Conservation (phyloP, 2,113 vertebrate species). For the Hyperopisus bebe region DNA sequence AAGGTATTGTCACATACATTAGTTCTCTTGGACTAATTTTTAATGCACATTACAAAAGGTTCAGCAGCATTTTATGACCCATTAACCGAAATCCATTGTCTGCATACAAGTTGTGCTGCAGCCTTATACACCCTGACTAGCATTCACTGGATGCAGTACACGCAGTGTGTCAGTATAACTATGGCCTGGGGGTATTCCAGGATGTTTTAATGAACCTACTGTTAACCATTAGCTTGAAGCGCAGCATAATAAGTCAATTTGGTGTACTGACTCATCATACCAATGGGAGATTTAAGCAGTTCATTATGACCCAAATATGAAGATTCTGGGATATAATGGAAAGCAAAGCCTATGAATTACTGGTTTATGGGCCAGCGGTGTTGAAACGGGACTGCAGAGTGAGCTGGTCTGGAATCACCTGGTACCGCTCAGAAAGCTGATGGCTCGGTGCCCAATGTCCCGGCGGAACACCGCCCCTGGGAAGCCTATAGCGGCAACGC, state of each 20-base stretch:
- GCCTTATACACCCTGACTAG: neutral
- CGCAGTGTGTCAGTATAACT: neutral
- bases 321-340: neutral
- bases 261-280: neutral
- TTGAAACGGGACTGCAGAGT: neutral
- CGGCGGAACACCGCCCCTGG: constrained; percentile 72
- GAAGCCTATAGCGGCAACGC: constrained; percentile 68
- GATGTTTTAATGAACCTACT: neutral
- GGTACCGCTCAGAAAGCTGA: constrained; percentile 68
- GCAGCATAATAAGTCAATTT: neutral
- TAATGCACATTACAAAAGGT: neutral
- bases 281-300: neutral
- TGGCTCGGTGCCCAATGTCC: constrained; percentile 79
- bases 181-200: neutral
- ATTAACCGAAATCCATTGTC: neutral
- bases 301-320: neutral
- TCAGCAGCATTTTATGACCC: neutral
- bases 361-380: neutral
- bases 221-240: neutral
- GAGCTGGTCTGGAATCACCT: constrained; percentile 55
- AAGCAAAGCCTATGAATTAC: neutral
- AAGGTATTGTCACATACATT: neutral
- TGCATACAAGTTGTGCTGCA: neutral
- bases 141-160: neutral
- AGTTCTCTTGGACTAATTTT: neutral